Evolutionary conservation across 2,113 vertebrate genomes (phyloP), one percentile per base, ranked within the genome.

Genomic region (Neodon shergylaensis): DNA sequence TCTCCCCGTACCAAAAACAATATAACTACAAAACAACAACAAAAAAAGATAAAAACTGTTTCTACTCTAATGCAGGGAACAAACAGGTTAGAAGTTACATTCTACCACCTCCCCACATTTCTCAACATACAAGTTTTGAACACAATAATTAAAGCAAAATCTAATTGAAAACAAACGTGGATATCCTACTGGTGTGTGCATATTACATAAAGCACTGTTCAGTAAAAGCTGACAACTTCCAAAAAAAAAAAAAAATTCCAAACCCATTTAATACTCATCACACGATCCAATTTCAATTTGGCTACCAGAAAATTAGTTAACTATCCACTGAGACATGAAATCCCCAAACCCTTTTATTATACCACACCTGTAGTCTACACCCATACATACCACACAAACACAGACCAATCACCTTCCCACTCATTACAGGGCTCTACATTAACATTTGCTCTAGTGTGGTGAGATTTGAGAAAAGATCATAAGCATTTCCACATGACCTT

Each of bases 341-440:
- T 54, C 91, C 28, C 39, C 28, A 5, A 79, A 89, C 77, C 95
- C 81, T 78, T 90, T 94, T 88, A 88, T 76, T 79, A 63, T 83
- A 86, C 65, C 70, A 81, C 92, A 97, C 81, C 84, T 97, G 89
- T 96, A 31, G 63, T 91, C 95, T 98, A 97, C 92, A 96, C 1
- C 26, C 82, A 82, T 47, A 94, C 79, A 97, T 14, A 95, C 22
- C 94, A 96, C 94, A 95, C 66, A 96, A 91, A n/a, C 82, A 96
- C 66, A 91, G 22, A 96, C 92, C 92, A 14, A 96, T 14, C 88
- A 95, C 81, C 95, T 95, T 95, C 95, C 94, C 97, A 95, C 73
- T 91, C 76, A 94, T 90, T 66, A 66, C 4, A 98, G 98, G 98
- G 98, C 98, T 98, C 98, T 98, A 98, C 98, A 98, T 98, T 98